phyloP scores from a whole-genome alignment of 1,140 invertebrate genomes.

The Episyrphus balteatus region DNA sequence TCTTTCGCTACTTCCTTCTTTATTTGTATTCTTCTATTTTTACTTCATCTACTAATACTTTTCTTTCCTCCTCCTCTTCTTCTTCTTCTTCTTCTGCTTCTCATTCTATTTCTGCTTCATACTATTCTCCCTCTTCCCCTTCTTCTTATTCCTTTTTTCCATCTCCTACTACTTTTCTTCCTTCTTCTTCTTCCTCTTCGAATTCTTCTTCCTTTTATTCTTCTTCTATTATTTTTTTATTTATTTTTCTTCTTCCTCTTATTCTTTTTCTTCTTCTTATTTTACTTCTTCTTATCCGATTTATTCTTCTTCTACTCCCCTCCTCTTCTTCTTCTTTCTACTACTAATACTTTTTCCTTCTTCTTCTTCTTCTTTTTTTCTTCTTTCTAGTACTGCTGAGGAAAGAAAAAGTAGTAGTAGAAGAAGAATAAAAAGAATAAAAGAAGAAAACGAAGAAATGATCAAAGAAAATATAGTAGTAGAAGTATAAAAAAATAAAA shows the following conservation, averaged over 20 bases:
- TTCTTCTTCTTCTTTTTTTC: too few relatives aligned
- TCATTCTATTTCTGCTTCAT: too few relatives aligned
- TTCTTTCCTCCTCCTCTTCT: neutral
- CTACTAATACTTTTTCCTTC: neutral
- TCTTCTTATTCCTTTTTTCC: neutral
- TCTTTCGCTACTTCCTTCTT: neutral
- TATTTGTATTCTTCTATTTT: neutral
- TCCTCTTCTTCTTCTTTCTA: neutral
- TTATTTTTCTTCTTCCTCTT: neutral
- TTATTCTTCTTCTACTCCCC: neutral
- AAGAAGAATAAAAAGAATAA: too few relatives aligned
- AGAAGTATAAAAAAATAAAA: too few relatives aligned
- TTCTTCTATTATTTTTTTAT: neutral
- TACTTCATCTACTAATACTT: neutral
- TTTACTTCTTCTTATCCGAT: neutral
- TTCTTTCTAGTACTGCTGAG: too few relatives aligned
- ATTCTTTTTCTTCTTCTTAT: too few relatives aligned
- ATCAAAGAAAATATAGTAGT: too few relatives aligned
- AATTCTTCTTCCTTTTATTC: neutral
- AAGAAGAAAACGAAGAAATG: too few relatives aligned
- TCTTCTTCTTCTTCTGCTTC: too few relatives aligned
- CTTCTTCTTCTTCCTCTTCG: neutral
- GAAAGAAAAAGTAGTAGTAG: too few relatives aligned
- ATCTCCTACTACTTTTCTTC: neutral
- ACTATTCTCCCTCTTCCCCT: too few relatives aligned